Evolutionary conservation across 2,888 invertebrate genomes (phyloP).

Genomic region (Nebria salina): DNA sequence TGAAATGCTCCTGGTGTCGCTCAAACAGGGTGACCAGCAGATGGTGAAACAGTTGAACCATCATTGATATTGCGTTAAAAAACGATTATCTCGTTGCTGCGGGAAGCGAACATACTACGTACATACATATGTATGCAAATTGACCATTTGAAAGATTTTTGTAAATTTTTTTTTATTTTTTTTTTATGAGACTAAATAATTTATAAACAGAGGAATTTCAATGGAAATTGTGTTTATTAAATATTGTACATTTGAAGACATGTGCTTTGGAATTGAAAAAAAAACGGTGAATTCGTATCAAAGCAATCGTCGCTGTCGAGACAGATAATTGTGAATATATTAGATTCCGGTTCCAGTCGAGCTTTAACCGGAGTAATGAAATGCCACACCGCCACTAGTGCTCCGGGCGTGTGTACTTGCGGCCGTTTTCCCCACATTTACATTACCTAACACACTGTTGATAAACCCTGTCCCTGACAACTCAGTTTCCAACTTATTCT

Average conservation of each 20-base stretch:
- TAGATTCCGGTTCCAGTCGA: background rate
- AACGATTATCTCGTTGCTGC: background rate
- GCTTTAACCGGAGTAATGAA: background rate
- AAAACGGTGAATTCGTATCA: background rate
- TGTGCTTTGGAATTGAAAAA: background rate
- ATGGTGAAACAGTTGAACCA: background rate
- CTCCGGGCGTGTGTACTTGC: background rate
- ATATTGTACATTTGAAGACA: background rate
- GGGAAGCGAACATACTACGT: too few species aligned
- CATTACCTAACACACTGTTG: too few species aligned
- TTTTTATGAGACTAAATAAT: background rate
- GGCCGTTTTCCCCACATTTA: background rate
- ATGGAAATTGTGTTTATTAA: too few species aligned
- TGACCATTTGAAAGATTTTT: background rate
- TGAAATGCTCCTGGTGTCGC: background rate
- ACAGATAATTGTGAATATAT: background rate
- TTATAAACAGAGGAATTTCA: too few species aligned
- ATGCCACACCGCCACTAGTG: background rate
- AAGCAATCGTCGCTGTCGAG: background rate
- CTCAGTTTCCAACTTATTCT: too few species aligned
- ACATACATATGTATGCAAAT: background rate
- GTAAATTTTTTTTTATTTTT: background rate
- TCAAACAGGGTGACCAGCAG: background rate
- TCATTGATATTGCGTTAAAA: background rate
- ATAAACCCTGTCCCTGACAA: too few species aligned